Evolutionary conservation across 2,113 vertebrate genomes (phyloP).

Genomic region (Melospiza georgiana): DNA sequence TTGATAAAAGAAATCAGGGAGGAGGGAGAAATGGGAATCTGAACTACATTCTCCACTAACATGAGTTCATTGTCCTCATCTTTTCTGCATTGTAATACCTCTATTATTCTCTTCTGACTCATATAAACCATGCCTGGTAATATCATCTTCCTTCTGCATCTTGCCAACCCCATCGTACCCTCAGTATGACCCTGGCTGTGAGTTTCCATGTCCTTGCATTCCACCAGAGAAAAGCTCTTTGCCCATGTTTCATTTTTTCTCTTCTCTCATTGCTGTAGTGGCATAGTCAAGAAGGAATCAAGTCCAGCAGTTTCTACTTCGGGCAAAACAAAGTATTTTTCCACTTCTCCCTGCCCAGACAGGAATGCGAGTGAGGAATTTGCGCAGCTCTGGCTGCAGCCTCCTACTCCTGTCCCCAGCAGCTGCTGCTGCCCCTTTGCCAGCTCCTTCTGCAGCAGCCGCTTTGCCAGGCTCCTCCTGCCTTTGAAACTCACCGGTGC

Average conservation of each 20-base stretch:
- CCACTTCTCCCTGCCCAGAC: not conserved
- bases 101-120: not conserved
- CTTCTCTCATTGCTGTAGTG: not conserved
- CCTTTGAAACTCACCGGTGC: not conserved
- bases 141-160: not conserved
- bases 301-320: not conserved
- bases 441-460: not conserved
- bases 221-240: not conserved
- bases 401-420: not conserved
- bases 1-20: not conserved
- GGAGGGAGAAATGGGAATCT: not conserved
- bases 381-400: not conserved
- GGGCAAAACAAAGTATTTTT: not conserved
- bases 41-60: not conserved
- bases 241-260: not conserved
- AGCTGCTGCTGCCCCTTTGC: not conserved
- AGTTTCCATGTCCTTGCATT: not conserved
- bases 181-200: not conserved
- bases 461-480: not conserved
- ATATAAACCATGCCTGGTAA: not conserved
- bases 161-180: not conserved
- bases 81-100: not conserved
- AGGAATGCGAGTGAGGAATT: not conserved
- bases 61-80: not conserved
- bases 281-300: not conserved